phyloP scores from a whole-genome alignment of 2,797 vertebrate species.

The Halcyon smyrnensis region DNA sequence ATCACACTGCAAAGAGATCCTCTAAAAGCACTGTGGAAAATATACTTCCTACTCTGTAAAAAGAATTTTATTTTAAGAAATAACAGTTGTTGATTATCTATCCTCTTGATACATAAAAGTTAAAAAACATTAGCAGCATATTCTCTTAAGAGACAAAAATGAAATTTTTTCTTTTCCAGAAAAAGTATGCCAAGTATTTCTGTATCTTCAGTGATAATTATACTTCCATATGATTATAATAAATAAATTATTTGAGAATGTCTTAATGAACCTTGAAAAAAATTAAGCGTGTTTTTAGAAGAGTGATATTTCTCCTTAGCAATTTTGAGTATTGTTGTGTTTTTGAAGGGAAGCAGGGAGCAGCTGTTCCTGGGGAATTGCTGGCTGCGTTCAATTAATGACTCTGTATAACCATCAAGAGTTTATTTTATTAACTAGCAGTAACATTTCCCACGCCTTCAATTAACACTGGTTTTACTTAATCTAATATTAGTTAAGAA shows the following conservation, averaged over 20 bases:
- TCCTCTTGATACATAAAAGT: neutral
- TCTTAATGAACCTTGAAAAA: neutral
- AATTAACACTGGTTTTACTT: conserved; percentile 75
- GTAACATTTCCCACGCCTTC: conserved; percentile 71
- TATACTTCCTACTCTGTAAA: neutral
- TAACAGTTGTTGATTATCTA: conserved; percentile 2
- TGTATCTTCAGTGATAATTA: neutral
- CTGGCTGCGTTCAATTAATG: conserved; percentile 23
- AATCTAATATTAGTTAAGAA: conserved; percentile 72
- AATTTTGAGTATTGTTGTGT: neutral
- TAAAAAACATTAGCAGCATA: neutral
- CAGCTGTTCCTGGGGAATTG: neutral
- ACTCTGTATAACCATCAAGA: conserved; percentile 22
- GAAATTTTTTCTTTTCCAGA: neutral
- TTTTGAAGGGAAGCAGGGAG: neutral
- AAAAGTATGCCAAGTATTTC: neutral
- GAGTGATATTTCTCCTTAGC: neutral
- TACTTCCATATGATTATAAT: neutral
- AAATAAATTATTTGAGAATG: neutral
- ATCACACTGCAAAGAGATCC: neutral
- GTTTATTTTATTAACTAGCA: conserved; percentile 72
- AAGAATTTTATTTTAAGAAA: neutral
- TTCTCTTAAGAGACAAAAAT: neutral
- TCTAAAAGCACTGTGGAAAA: neutral
- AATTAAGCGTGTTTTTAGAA: neutral